Percentiles rank a stretch among this genome's conserved stretches.
Evolutionary conservation across 2,888 invertebrate species (phyloP).

Genomic region (Pachymerium ferrugineum): DNA sequence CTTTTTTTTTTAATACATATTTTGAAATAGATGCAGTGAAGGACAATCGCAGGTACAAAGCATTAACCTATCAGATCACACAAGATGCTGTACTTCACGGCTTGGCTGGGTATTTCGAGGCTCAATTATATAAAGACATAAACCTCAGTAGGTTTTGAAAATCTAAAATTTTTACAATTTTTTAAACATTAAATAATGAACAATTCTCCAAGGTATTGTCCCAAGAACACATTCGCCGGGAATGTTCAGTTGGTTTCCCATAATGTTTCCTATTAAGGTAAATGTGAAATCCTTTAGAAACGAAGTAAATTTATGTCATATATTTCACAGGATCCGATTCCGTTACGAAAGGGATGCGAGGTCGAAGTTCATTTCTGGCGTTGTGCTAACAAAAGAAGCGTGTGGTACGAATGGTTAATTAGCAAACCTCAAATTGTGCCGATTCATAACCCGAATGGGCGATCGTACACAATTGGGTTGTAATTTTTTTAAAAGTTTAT

Average conservation of each 20-base stretch:
- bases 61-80: constrained; percentile 61
- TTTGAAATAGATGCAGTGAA: constrained; percentile 45
- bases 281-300: too few species aligned
- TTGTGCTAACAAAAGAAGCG: constrained; percentile 66
- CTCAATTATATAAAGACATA: constrained; percentile 75
- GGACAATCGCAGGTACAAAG: constrained; percentile 69
- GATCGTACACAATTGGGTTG: constrained; percentile 65
- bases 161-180: not conserved
- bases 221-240: constrained; percentile 81
- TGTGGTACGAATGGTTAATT: constrained; percentile 95
- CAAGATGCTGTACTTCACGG: constrained; percentile 83
- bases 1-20: constrained; percentile 1
- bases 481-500: constrained; percentile 40
- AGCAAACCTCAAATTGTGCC: constrained; percentile 56
- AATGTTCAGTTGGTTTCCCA: constrained; percentile 98
- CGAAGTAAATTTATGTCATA: too few species aligned
- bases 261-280: constrained; percentile 83
- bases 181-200: not conserved
- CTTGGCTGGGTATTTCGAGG: constrained; percentile 93
- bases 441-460: constrained; percentile 67
- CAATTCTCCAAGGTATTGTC: constrained; percentile 58
- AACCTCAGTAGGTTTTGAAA: constrained; percentile 59
- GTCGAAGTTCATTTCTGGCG: constrained; percentile 85
- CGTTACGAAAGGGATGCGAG: constrained; percentile 62
- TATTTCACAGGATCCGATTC: constrained; percentile 61